These are phyloP conservation scores for Ochotona princeps DNA, from an alignment of 2,113 vertebrate species.

Conservation along the genomic window DNA sequence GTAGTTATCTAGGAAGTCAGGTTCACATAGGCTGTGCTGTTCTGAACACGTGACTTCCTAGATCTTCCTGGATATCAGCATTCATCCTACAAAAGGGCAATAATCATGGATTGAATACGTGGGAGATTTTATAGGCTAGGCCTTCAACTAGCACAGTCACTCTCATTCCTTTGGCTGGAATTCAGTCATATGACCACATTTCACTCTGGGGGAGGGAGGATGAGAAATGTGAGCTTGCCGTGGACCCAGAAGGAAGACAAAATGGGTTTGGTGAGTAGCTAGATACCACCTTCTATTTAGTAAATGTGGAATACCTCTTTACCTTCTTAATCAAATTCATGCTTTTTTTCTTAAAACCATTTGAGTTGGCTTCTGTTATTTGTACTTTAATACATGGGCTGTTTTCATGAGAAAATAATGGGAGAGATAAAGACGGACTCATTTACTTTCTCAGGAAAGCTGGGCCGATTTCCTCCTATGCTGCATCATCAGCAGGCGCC, in stretches of 20 bases:
- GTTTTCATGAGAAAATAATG: slow-evolving; percentile 53
- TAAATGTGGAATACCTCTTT: neutral
- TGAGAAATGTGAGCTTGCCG: slow-evolving; percentile 26
- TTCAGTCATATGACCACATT: neutral
- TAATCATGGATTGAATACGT: neutral
- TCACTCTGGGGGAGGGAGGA: neutral
- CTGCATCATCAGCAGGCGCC: slow-evolving; percentile 84
- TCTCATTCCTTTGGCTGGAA: slow-evolving; percentile 5
- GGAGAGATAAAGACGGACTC: slow-evolving; percentile 43
- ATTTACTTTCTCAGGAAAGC: slow-evolving; percentile 87
- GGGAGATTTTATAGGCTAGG: neutral
- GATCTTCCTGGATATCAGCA: slow-evolving; percentile 6
- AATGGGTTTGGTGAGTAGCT: slow-evolving; percentile 17
- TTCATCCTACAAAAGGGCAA: slow-evolving; percentile 16
- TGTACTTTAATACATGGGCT: neutral
- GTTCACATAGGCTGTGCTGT: neutral
- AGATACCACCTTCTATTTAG: neutral
- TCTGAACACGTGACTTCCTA: neutral
- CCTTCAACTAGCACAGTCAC: neutral
- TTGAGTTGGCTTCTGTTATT: slow-evolving; percentile 41
- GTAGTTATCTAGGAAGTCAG: neutral
- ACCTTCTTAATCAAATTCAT: slow-evolving; percentile 3
- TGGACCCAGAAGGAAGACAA: slow-evolving; percentile 39
- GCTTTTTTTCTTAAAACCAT: slow-evolving; percentile 53
- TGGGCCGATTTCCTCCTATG: slow-evolving; percentile 87